Conservation (phyloP, 2,113 vertebrate species). For the Morone chrysops region DNA sequence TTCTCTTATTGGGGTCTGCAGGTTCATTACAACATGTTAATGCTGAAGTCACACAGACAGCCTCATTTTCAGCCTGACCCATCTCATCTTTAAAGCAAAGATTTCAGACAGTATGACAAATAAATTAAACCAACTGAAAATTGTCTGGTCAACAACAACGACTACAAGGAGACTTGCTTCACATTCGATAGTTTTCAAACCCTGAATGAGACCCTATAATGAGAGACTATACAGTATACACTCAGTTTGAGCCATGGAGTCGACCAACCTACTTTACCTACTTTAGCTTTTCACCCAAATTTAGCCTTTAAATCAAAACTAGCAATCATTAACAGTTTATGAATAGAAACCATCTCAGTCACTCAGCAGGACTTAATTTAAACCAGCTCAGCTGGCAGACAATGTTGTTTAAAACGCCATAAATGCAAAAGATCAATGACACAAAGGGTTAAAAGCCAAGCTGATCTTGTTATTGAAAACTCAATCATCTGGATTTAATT, state of each 20-base stretch:
- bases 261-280: neutral
- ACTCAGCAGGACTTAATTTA: constrained; percentile 6
- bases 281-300: neutral
- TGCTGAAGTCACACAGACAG: neutral
- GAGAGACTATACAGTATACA: neutral
- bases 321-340: neutral
- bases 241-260: neutral
- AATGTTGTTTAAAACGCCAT: neutral
- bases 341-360: neutral
- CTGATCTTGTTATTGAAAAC: neutral
- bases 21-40: neutral
- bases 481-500: neutral
- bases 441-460: neutral
- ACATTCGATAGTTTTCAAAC: neutral
- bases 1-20: neutral
- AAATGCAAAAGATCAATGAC: neutral
- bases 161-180: neutral
- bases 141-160: neutral
- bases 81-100: neutral
- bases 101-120: neutral
- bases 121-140: neutral
- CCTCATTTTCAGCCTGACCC: neutral
- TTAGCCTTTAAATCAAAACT: constrained; percentile 4
- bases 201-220: neutral
- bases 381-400: neutral